A percentile compares a stretch with the other conserved stretches of the same genome.
Evolutionary conservation across 37 sponge, comb jelly and placozoan species (phyloP).

Genomic region (Hormiphora californensis): DNA sequence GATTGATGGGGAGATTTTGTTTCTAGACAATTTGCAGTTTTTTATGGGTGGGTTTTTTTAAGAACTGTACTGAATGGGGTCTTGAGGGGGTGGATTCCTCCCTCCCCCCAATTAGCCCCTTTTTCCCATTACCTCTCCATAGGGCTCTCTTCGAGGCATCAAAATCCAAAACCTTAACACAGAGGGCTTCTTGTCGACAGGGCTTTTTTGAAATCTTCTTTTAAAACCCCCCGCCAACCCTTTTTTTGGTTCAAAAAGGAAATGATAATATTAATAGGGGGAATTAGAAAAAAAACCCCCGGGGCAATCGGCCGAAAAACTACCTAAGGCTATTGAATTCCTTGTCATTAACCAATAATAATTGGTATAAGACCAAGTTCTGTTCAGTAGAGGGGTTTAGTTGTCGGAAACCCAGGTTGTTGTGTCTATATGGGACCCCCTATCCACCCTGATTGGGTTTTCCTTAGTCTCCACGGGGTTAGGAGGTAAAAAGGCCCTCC

Average conservation of each 20-base stretch:
- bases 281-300: no score
- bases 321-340: no score
- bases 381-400: no score
- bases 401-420: no score
- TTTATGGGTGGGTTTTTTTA: not conserved
- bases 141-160: constrained; percentile 3
- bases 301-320: no score
- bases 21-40: no score
- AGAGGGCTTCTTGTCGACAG: constrained; percentile 41
- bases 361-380: no score
- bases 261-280: no score
- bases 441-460: constrained; percentile 30
- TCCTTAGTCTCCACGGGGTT: constrained; percentile 44
- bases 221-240: not conserved
- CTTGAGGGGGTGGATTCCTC: not conserved
- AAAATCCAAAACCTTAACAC: constrained; percentile 44
- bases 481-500: constrained; percentile 8
- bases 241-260: not conserved
- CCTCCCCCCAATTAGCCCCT: not conserved
- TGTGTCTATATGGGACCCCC: not conserved
- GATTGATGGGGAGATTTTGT: no score
- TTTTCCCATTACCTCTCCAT: not conserved
- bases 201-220: not conserved
- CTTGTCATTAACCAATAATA: no score
- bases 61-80: not conserved